Percentiles rank a stretch among this genome's conserved stretches.
Evolutionary conservation across 2,797 vertebrate species (phyloP).

Genomic region (Sebastes miniatus): DNA sequence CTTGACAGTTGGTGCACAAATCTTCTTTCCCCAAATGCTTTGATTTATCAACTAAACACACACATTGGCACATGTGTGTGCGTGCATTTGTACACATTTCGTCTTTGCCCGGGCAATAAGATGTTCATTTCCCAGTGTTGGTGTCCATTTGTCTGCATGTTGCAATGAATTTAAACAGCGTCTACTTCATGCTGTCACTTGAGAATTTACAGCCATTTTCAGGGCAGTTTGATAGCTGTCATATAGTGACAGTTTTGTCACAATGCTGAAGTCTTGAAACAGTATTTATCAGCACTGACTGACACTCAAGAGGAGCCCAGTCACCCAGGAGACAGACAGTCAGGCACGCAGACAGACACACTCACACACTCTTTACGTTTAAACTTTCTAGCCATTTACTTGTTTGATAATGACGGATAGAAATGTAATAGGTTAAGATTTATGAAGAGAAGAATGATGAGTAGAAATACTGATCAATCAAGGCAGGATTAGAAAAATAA

Average conservation of each 20-base stretch:
- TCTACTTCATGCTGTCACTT: conserved; percentile 24
- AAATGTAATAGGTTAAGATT: conserved; percentile 10
- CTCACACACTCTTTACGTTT: neutral
- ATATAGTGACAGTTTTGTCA: conserved; percentile 52
- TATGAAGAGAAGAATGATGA: conserved; percentile 12
- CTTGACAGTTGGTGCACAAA: conserved; percentile 10
- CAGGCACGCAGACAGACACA: neutral
- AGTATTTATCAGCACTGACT: conserved; percentile 51
- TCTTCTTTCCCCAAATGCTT: neutral
- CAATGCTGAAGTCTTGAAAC: conserved; percentile 44
- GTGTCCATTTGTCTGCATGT: conserved; percentile 5
- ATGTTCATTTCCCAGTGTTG: neutral
- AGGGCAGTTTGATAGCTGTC: conserved; percentile 51
- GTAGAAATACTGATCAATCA: conserved; percentile 75
- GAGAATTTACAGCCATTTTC: conserved; percentile 37
- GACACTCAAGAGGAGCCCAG: conserved; percentile 47
- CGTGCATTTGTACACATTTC: neutral
- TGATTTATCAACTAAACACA: neutral
- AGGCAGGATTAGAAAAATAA: conserved; percentile 64
- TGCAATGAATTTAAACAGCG: neutral
- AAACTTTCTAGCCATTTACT: conserved; percentile 6
- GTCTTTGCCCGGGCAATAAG: neutral
- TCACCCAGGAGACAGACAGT: conserved; percentile 37
- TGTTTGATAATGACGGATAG: conserved; percentile 15
- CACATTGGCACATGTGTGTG: neutral